These are phyloP conservation scores for Petrocephalus microphthalmus DNA, from an alignment of 2,113 vertebrate species.

Conservation along the genomic window DNA sequence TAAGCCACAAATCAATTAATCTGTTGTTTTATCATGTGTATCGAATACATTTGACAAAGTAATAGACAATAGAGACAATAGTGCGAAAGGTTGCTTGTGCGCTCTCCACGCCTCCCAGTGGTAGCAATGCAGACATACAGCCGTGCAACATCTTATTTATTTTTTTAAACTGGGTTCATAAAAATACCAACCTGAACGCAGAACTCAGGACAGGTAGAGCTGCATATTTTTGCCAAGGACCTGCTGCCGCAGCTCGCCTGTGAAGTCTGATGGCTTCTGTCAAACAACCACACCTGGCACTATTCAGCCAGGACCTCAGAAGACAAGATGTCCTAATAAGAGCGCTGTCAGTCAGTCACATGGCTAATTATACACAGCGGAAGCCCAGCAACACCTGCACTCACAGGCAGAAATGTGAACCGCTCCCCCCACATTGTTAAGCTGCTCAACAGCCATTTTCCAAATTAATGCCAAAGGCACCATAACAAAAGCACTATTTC, in stretches of 20 bases:
- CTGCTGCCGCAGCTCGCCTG: not conserved
- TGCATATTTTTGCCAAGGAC: not conserved
- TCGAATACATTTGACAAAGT: not conserved
- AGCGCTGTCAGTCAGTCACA: not conserved
- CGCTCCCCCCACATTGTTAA: not conserved
- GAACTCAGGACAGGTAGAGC: not conserved
- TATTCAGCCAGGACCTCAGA: not conserved
- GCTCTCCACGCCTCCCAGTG: not conserved
- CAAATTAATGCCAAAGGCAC: not conserved
- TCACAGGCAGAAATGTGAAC: not conserved
- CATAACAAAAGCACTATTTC: not conserved
- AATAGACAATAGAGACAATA: not conserved
- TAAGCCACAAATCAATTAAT: not conserved
- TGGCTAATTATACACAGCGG: not conserved
- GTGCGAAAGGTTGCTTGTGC: not conserved
- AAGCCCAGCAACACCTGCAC: not conserved
- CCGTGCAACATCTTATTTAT: not conserved
- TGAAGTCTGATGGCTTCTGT: not conserved
- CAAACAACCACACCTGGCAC: not conserved
- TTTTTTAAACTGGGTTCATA: not conserved
- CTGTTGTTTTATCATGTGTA: not conserved
- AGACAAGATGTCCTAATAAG: not conserved
- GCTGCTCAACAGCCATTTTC: not conserved
- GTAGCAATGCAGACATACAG: not conserved
- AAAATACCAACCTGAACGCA: not conserved